A percentile compares a stretch with the other conserved stretches of the same genome.
Conservation (phyloP, 2,888 invertebrate genomes). For the Euproctis similis region DNA sequence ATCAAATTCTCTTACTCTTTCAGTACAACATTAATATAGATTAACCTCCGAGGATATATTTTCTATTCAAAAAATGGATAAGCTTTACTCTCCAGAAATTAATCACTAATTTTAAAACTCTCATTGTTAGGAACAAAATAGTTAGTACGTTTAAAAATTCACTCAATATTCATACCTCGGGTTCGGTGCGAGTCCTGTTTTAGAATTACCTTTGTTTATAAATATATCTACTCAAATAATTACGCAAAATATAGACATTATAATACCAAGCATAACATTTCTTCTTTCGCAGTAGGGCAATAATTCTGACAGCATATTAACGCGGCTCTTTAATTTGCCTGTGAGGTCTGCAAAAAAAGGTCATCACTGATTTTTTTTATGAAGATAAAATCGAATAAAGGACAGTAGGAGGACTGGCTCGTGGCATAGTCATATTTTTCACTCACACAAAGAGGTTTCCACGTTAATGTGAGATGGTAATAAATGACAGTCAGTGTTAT, state of each 20-base stretch:
- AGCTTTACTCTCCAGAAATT: too few species aligned
- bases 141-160: too few species aligned
- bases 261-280: too few species aligned
- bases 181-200: conserved; percentile 7
- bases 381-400: conserved; percentile 58
- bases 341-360: conserved; percentile 33
- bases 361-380: conserved; percentile 48
- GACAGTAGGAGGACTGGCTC: conserved; percentile 60
- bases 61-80: too few species aligned
- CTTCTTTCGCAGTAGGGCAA: too few species aligned
- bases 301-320: conserved; percentile 11
- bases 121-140: too few species aligned
- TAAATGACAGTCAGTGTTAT: conserved; percentile 61
- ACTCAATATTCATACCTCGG: conserved; percentile 11
- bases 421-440: conserved; percentile 71
- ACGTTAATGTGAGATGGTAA: conserved; percentile 63
- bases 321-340: conserved; percentile 40
- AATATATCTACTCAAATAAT: too few species aligned
- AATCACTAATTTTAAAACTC: too few species aligned
- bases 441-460: conserved; percentile 61
- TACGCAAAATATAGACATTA: too few species aligned
- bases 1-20: too few species aligned
- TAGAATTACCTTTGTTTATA: conserved; percentile 2
- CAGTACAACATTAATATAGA: too few species aligned
- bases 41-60: too few species aligned